Conservation (phyloP, 2,888 invertebrate genomes). For the Cataglyphis altisquamis region DNA sequence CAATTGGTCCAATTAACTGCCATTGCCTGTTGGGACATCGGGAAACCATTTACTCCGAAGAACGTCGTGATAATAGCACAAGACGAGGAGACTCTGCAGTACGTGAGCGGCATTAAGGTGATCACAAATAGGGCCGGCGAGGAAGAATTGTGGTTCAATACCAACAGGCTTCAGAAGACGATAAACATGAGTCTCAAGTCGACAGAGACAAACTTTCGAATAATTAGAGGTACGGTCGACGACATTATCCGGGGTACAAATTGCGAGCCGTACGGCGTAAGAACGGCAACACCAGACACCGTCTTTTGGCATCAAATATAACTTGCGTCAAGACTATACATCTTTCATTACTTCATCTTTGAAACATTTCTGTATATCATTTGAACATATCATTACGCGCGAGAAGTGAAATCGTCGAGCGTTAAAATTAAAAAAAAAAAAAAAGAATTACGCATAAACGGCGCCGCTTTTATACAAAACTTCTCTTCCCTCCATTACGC, state of each 20-base stretch:
- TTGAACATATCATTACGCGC: not conserved
- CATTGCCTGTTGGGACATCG: conserved; percentile 85
- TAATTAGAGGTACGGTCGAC: conserved; percentile 82
- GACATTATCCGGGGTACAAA: conserved; percentile 83
- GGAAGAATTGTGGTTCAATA: conserved; percentile 85
- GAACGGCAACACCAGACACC: conserved; percentile 71
- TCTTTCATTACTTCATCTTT: conserved; percentile 24
- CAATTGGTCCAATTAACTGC: conserved; percentile 85
- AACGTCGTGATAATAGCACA: conserved; percentile 82
- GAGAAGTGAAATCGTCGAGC: not conserved
- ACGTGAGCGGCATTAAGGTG: conserved; percentile 85
- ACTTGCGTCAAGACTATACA: conserved; percentile 38
- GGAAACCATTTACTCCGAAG: conserved; percentile 82
- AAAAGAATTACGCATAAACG: not conserved
- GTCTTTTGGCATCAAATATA: conserved; percentile 78
- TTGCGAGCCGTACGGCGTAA: conserved; percentile 77
- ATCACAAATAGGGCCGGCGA: conserved; percentile 78
- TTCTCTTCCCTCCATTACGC: not conserved
- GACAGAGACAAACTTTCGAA: conserved; percentile 82
- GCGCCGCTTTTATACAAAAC: not conserved
- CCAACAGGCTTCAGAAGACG: conserved; percentile 84
- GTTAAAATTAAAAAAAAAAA: conserved; percentile 15
- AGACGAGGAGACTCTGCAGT: conserved; percentile 82
- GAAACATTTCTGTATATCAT: not conserved
- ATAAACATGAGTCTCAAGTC: conserved; percentile 81